These are phyloP conservation scores for Pardalotus punctatus DNA, from an alignment of 2,113 vertebrate species.

Conservation along the genomic window DNA sequence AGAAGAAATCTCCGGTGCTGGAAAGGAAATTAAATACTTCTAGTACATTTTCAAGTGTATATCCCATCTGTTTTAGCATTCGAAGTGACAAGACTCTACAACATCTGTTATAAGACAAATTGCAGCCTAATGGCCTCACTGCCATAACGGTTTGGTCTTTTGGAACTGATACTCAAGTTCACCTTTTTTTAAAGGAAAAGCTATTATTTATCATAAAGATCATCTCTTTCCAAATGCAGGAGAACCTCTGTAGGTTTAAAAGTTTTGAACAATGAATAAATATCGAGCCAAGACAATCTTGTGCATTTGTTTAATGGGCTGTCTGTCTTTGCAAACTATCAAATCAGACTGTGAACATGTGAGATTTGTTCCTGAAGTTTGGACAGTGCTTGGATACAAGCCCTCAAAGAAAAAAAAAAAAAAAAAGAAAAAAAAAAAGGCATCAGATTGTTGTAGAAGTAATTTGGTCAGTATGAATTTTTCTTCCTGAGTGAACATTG, in stretches of 20 bases:
- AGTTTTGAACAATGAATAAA: conserved; percentile 29
- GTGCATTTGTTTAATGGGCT: background rate
- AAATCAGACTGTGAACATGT: background rate
- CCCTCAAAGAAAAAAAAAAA: background rate
- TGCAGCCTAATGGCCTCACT: conserved; percentile 46
- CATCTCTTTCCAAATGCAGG: background rate
- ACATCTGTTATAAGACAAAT: conserved; percentile 64
- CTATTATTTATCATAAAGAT: conserved; percentile 36
- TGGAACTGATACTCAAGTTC: conserved; percentile 46
- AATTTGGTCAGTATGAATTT: background rate
- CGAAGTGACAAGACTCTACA: conserved; percentile 42
- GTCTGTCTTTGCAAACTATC: background rate
- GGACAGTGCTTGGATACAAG: background rate
- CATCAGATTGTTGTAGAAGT: background rate
- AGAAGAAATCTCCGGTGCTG: conserved; percentile 23
- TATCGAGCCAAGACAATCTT: background rate
- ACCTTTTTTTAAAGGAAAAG: conserved; percentile 33
- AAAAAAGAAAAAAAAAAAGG: no score
- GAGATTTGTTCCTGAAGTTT: background rate
- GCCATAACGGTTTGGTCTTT: conserved; percentile 44
- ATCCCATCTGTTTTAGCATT: conserved; percentile 63
- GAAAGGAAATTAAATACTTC: conserved; percentile 65
- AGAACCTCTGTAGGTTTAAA: conserved; percentile 3
- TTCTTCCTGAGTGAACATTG: background rate
- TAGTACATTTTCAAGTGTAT: conserved; percentile 49